These are phyloP conservation scores for Congeria kusceri DNA, from an alignment of 2,888 invertebrate genomes.

Conservation along the genomic window DNA sequence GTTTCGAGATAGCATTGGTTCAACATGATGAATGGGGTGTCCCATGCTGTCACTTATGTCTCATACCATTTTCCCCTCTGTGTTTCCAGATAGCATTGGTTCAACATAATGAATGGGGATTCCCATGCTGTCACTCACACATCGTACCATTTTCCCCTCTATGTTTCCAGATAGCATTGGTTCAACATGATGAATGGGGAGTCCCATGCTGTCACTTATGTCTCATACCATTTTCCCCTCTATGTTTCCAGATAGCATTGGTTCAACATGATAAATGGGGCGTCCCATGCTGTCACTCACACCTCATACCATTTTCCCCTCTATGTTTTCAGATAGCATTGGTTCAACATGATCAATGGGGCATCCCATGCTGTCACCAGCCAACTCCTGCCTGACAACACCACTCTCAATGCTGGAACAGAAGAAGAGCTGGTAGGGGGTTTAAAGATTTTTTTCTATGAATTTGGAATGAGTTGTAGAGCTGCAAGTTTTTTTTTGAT, in stretches of 20 bases:
- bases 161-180: background rate
- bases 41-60: slow-evolving; percentile 12
- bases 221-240: slow-evolving; percentile 67
- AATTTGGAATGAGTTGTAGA: too few relatives aligned
- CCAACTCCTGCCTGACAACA: slow-evolving; percentile 52
- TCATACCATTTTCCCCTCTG: background rate
- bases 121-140: slow-evolving; percentile 34
- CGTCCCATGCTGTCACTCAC: slow-evolving; percentile 16
- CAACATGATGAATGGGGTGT: slow-evolving; percentile 36
- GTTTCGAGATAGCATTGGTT: slow-evolving; percentile 68
- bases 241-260: slow-evolving; percentile 6
- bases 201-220: slow-evolving; percentile 36
- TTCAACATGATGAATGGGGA: slow-evolving; percentile 73
- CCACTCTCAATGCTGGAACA: slow-evolving; percentile 74
- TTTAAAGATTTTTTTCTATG: too few relatives aligned
- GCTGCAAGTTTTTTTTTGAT: too few relatives aligned
- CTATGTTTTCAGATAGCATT: slow-evolving; percentile 6
- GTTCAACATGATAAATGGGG: slow-evolving; percentile 72
- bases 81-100: background rate
- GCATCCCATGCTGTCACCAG: slow-evolving; percentile 22
- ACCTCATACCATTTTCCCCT: slow-evolving; percentile 67
- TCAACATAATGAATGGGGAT: slow-evolving; percentile 72
- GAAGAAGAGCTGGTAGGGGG: slow-evolving; percentile 80
- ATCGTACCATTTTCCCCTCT: slow-evolving; percentile 19
- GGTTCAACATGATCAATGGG: slow-evolving; percentile 72